Evolutionary conservation across 1,140 invertebrate genomes (phyloP).

Genomic region (Vanessa tameamea): DNA sequence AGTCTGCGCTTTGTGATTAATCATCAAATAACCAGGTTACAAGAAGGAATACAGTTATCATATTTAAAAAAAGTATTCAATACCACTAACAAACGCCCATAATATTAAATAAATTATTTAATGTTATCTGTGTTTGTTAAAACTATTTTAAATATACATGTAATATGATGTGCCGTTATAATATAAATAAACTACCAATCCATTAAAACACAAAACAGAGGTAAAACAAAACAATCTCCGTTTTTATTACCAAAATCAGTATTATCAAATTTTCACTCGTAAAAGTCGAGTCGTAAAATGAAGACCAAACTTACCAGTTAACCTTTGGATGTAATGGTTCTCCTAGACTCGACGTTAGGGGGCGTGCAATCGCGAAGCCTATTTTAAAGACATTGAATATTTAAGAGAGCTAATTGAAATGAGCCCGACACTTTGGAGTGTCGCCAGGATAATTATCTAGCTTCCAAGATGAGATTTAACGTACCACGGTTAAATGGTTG

Average conservation of each 20-base stretch:
- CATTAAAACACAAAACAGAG: conserved; percentile 4
- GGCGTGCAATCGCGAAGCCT: conserved; percentile 69
- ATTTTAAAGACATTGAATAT: conserved; percentile 81
- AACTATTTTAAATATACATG: not conserved
- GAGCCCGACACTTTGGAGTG: conserved; percentile 78
- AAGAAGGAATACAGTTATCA: not conserved
- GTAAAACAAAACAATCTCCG: conserved; percentile 26
- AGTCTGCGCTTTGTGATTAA: conserved; percentile 34
- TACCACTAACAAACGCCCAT: too few relatives aligned
- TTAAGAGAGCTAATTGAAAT: conserved; percentile 80
- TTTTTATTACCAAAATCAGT: conserved; percentile 45
- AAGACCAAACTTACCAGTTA: conserved; percentile 71
- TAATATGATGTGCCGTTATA: not conserved
- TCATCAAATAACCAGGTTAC: not conserved
- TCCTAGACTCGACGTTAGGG: conserved; percentile 55
- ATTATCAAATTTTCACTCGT: conserved; percentile 46
- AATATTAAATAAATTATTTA: too few relatives aligned
- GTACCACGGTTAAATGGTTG: conserved; percentile 72
- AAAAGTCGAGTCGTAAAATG: conserved; percentile 63
- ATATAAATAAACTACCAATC: not conserved
- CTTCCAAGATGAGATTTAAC: conserved; percentile 78
- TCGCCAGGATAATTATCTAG: conserved; percentile 78
- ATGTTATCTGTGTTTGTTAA: too few relatives aligned
- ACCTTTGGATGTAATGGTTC: conserved; percentile 68
- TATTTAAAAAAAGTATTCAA: not conserved